phyloP scores from a whole-genome alignment of 2,888 invertebrate genomes.

The Oegoconia quadripuncta region DNA sequence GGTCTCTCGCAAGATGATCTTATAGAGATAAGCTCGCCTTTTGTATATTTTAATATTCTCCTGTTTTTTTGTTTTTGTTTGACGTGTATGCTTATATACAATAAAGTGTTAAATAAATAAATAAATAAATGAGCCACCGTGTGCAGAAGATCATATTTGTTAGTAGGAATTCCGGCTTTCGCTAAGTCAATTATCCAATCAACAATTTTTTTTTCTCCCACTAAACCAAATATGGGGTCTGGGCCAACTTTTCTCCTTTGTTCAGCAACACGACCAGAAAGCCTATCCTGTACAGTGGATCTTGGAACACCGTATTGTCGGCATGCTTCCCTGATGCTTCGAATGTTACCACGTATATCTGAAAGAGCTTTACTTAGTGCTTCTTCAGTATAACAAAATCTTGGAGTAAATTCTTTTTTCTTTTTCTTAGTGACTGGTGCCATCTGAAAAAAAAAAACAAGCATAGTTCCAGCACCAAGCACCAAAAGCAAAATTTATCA shows the following conservation, averaged over 20 bases:
- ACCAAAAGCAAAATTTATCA: background rate
- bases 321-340: conserved; percentile 1
- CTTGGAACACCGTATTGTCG: conserved; percentile 12
- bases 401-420: conserved; percentile 10
- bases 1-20: conserved; percentile 1
- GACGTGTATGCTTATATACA: too few relatives aligned
- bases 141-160: background rate
- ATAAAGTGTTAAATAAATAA: too few relatives aligned
- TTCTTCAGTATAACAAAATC: conserved; percentile 14
- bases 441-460: conserved; percentile 8
- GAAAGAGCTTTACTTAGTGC: conserved; percentile 14
- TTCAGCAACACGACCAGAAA: conserved; percentile 6
- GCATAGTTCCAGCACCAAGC: background rate
- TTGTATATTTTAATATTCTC: too few relatives aligned
- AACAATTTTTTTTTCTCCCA: conserved; percentile 11
- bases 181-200: conserved; percentile 12
- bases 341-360: conserved; percentile 10
- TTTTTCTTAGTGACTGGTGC: background rate
- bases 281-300: conserved; percentile 11
- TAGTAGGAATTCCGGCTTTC: too few relatives aligned
- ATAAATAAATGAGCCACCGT: too few relatives aligned
- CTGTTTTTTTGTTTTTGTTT: too few relatives aligned
- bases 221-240: conserved; percentile 12
- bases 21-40: too few relatives aligned
- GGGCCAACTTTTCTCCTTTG: conserved; percentile 7